Base-by-base conservation (phyloP, 2,797 vertebrate genomes). In the Schizopygopsis pylzovi region DNA sequence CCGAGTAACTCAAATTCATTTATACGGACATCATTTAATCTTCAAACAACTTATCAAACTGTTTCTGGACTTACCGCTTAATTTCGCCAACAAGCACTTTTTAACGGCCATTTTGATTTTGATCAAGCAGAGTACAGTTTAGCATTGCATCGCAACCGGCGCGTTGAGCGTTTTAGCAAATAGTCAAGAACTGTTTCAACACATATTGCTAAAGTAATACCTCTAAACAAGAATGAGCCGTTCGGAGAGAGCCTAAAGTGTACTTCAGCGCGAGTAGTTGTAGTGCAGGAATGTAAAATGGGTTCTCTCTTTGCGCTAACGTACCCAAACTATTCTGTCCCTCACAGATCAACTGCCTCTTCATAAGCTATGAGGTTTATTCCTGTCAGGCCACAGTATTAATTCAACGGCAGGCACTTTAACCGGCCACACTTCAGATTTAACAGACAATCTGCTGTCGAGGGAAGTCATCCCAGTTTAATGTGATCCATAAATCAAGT, bases 181-280 rank as follows among this genome's bases (percentile, higher is more conserved):
- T 76, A 76, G 37, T 59, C 59, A 25, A 67, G 16, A 84, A 78
- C 75, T 59, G 75, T 78, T 84, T 77, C 3, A 76, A 61, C 45
- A 63, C 28, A 18, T 33, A 77, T 81, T 4, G 67, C 67, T 41
- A 56, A 80, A 54, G n/a, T 54, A 91, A n/a, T 86, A 87, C 85
- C 87, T 93, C 47, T 88, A 84, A 87, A 82, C 37, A 86, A 79
- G 84, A 78, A 84, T 87, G 86, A 88, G 90, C 84, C 88, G 89
- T 93, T 88, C 86, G 18, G 87, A 87, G 79, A 90, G 85, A 85
- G 85, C 79, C 77, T 61, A 75, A 33, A 22, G 80, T 71, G 52
- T 78, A 87, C 85, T 92, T n/a, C 65, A 72, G 68, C 73, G 45
- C 4, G 20, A 77, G 28, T 71, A 78, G 71, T 77, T 67, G 47